Conservation (phyloP, 2,113 vertebrate species). For the Elanus axillaris region DNA sequence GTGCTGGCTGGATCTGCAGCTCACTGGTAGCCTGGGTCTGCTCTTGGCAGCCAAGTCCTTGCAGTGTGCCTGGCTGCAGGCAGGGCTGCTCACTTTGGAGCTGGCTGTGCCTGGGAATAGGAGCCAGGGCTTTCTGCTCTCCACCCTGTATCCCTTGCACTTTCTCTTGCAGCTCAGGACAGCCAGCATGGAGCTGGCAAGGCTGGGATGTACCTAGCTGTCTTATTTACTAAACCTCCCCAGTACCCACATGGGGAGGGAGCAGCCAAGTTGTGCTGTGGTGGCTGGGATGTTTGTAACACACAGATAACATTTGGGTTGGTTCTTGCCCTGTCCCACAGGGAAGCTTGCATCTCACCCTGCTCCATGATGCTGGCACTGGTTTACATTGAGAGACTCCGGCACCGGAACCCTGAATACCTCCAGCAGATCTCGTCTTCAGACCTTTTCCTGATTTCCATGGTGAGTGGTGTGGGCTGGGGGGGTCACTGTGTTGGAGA, state of each 20-base stretch:
- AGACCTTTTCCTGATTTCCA: conserved; percentile 96
- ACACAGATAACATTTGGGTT: fast-evolving
- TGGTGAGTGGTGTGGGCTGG: conserved; percentile 74
- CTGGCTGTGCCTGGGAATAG: background rate
- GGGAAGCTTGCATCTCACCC: conserved; percentile 95
- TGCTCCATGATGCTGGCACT: conserved; percentile 99
- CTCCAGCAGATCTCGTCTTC: conserved; percentile 97
- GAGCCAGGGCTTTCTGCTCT: background rate
- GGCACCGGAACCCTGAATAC: conserved; percentile 95
- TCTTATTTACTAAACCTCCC: background rate
- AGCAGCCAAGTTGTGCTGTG: background rate
- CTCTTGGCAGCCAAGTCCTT: background rate
- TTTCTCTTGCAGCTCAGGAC: background rate
- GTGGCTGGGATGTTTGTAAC: background rate
- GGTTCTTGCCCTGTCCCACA: conserved; percentile 18
- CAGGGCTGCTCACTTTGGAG: background rate
- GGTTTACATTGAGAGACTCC: conserved; percentile 96
- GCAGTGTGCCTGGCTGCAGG: background rate
- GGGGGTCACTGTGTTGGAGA: background rate
- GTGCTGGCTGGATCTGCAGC: background rate
- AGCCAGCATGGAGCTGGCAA: background rate
- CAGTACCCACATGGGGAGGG: background rate
- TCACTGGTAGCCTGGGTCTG: background rate
- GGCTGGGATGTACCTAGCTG: background rate
- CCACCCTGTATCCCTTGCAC: background rate